Base-by-base conservation (phyloP, 2,797 vertebrate species). In the Lates japonicus region DNA sequence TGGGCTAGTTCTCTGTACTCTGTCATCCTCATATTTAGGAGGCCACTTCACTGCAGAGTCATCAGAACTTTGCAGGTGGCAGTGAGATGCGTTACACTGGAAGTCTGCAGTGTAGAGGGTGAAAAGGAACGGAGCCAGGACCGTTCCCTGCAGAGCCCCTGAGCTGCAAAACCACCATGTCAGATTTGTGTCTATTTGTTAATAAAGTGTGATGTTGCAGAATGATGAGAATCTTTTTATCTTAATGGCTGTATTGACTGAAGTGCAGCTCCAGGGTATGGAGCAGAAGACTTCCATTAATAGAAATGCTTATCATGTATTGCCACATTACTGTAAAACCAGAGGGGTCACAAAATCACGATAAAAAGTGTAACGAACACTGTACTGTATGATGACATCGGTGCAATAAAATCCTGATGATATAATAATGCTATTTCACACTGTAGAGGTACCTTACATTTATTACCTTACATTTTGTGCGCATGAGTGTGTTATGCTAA, bases 191-290 rank as follows among this genome's bases (percentile, higher is more conserved):
- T 71, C 20, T 3, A 51, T 65, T 82, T 76, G 22, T 46, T 12
- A 37, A 46, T 37, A 11, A 42, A 14, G 62, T 51, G 20, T 60
- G 31, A 35, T 59, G 16, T 62, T 41, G 31, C 7, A 49, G 42
- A 74, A 48, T 48, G 48, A 42, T 62, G 16, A 51, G 54, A 57
- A n/a, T 1, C 63, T 54, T 33, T 54, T 33, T 66, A 37, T 70
- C 17, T 62, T 29, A 33, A 60, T 44, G 20, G 35, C 3, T 63
- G 4, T 55, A 64, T 49, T 78, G 14, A 59, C 17, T 17, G 3
- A 67, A 58, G 29, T 57, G 39, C 48, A 57, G 14, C 52, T 57
- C 11, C 5, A 41, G 35, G 31, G 4, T 49, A 41, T 55, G 3
- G 5, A 41, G 6, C 29, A 35, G 35, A 35, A 11, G 17, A 22